Percentiles rank a stretch among this genome's conserved stretches.
phyloP scores from a whole-genome alignment of 2,888 invertebrate species.

The Spisula subtruncata region DNA sequence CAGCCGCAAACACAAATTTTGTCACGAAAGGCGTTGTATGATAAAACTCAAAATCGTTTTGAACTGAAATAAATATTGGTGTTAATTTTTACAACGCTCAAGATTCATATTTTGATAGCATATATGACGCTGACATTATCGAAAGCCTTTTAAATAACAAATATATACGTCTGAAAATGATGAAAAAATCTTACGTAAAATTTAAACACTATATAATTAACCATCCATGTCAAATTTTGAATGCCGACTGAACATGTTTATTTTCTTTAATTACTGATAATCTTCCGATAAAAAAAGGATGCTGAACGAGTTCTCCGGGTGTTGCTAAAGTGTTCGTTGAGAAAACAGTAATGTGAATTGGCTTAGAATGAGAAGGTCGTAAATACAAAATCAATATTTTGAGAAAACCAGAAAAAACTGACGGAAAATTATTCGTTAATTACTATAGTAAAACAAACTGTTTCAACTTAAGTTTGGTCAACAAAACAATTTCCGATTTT shows the following conservation, averaged over 20 bases:
- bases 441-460: too few relatives aligned
- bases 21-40: not conserved
- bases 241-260: not conserved
- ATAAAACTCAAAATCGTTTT: not conserved
- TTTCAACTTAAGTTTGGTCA: too few relatives aligned
- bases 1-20: not conserved
- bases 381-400: too few relatives aligned
- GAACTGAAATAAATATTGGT: slow-evolving; percentile 8
- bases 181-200: not conserved
- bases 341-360: not conserved
- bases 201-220: not conserved
- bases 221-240: not conserved
- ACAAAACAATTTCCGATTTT: too few relatives aligned
- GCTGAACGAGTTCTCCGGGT: not conserved
- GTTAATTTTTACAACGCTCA: not conserved
- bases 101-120: not conserved
- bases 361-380: too few relatives aligned
- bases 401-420: too few relatives aligned
- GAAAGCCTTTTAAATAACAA: not conserved
- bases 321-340: not conserved
- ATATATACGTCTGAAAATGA: not conserved
- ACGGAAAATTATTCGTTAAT: too few relatives aligned
- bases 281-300: not conserved
- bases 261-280: not conserved
- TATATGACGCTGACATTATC: not conserved